These are phyloP conservation scores for Leguminivora glycinivorella DNA, from an alignment of 1,140 invertebrate genomes.

Conservation along the genomic window DNA sequence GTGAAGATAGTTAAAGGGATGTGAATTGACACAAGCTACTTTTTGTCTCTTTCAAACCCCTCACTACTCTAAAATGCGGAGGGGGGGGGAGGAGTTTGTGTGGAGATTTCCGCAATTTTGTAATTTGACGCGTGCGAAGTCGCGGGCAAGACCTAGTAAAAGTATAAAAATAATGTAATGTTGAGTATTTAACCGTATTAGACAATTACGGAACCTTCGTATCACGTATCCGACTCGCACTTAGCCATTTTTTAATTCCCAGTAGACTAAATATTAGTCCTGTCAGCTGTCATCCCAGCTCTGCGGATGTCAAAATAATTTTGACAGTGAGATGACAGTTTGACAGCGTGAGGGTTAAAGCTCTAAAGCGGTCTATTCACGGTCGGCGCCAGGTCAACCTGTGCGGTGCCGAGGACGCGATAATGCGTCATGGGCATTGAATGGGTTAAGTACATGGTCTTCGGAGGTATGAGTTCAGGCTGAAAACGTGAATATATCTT, in stretches of 20 bases:
- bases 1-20: too few relatives aligned
- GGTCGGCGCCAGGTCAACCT: neutral
- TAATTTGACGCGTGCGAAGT: too few relatives aligned
- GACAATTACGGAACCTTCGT: neutral
- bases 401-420: neutral
- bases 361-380: neutral
- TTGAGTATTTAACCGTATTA: too few relatives aligned
- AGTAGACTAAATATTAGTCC: neutral
- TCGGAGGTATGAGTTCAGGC: too few relatives aligned
- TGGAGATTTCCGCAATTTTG: too few relatives aligned
- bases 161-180: too few relatives aligned
- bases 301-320: neutral
- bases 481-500: too few relatives aligned
- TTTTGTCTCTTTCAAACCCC: too few relatives aligned
- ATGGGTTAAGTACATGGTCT: neutral
- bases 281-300: neutral
- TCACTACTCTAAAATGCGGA: too few relatives aligned
- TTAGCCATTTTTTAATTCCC: neutral
- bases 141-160: too few relatives aligned
- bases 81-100: too few relatives aligned
- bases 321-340: slow-evolving; percentile 5
- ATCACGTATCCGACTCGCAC: neutral
- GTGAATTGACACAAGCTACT: too few relatives aligned
- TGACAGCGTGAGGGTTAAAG: neutral
- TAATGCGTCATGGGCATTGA: neutral